Conservation (phyloP, 2,888 invertebrate genomes). For the Pediacus dermestoides region DNA sequence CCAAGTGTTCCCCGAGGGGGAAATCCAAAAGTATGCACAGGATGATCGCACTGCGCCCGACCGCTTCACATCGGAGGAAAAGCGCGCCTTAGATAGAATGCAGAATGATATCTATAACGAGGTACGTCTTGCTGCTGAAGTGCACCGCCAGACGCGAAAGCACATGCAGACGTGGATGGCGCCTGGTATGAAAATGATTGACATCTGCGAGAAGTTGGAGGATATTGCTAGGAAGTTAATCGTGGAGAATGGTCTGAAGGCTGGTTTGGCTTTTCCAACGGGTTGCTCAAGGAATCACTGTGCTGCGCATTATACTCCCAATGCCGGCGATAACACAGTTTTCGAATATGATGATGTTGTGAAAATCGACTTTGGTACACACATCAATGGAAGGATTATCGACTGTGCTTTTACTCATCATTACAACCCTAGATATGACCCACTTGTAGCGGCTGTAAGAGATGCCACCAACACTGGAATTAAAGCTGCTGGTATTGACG, state of each 20-base stretch:
- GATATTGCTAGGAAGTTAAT: slow-evolving; percentile 87
- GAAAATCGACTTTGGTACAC: slow-evolving; percentile 98
- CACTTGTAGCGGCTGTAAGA: slow-evolving; percentile 88
- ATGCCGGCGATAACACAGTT: slow-evolving; percentile 93
- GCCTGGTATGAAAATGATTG: slow-evolving; percentile 98
- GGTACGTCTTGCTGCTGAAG: slow-evolving; percentile 94
- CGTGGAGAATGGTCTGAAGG: slow-evolving; percentile 90
- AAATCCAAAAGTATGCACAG: slow-evolving; percentile 80
- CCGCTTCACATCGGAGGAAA: slow-evolving; percentile 81
- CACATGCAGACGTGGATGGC: slow-evolving; percentile 93
- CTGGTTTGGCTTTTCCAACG: slow-evolving; percentile 87
- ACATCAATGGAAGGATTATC: slow-evolving; percentile 96
- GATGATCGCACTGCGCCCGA: slow-evolving; percentile 86
- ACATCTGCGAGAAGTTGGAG: slow-evolving; percentile 96
- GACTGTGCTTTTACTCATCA: slow-evolving; percentile 98
- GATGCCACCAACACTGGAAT: slow-evolving; percentile 99
- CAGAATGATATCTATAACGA: slow-evolving; percentile 93
- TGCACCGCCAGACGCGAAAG: slow-evolving; percentile 91
- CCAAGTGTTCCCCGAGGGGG: slow-evolving; percentile 81
- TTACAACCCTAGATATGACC: slow-evolving; percentile 95
- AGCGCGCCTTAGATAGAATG: slow-evolving; percentile 83
- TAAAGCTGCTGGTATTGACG: slow-evolving; percentile 76
- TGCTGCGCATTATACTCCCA: slow-evolving; percentile 99
- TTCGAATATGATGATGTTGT: slow-evolving; percentile 95
- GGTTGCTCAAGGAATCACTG: slow-evolving; percentile 99